Base-by-base conservation (phyloP, 1,140 invertebrate species). In the Drosophila nikananu region DNA sequence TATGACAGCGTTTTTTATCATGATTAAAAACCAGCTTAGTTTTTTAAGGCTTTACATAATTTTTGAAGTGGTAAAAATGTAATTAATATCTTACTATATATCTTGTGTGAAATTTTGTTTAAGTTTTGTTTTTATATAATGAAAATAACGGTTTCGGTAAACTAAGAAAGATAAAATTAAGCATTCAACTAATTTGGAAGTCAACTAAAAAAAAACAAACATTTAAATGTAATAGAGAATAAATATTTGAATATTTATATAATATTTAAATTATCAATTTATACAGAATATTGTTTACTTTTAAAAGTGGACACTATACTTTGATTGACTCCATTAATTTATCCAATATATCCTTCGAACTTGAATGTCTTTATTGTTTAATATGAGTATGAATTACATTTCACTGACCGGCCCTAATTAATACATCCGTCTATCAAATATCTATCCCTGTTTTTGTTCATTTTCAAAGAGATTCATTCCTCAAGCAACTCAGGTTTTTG, bases 1-100 rank as follows among this genome's bases (percentile, higher is more conserved):
- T 21, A 60, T 41, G 27, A 30, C 59, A 60, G 27, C 15, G 15
- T 5, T 23, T 57, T 57, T 39, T 35, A 57, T 57, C 35, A 42
- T 58, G 55, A 44, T 42, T 58, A n/a, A 41, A n/a, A 39, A 23
- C 9, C 32, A 37, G 32, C 52, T 37, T 55, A 12, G 15, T n/a
- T 25, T 25, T 39, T 35, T 5, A 10, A 23, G 2, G 21, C 13
- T 13, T 23, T 39, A 10, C 15, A 55, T 37, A 55, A 55, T 23
- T 8, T 55, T 17, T 55, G 4, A 17, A 17, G 21, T 10, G 13
- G 32, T 23, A 6, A 1, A 17, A 15, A 32, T 13, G 19, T 10
- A 37, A 23, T 35, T 15, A 21, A 21, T 35, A 35, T 37, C 5
- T 37, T 37, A 19, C n/a, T n/a, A n/a, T n/a, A n/a, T 2, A 17